These are phyloP conservation scores for Mustelus asterias DNA, from an alignment of 2,113 vertebrate species.

Conservation along the genomic window DNA sequence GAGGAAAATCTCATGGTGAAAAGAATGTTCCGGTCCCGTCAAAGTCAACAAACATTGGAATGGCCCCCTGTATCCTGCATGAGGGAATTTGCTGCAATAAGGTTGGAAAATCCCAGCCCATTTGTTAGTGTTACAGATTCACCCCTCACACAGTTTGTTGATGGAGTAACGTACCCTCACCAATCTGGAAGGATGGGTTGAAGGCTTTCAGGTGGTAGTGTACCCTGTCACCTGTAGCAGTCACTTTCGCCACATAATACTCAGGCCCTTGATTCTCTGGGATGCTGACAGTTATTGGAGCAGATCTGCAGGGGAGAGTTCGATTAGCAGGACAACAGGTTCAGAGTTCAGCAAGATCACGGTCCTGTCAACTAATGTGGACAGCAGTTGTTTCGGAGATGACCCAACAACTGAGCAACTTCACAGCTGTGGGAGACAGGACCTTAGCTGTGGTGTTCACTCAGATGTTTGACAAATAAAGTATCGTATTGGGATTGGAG, in stretches of 20 bases:
- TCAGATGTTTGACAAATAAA: not conserved
- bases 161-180: not conserved
- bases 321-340: not conserved
- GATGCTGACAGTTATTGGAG: not conserved
- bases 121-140: not conserved
- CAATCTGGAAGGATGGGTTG: not conserved
- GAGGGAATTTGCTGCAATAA: too few relatives aligned
- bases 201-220: constrained; percentile 49
- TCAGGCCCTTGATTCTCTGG: constrained; percentile 42
- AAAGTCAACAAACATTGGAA: too few relatives aligned
- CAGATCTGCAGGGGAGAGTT: constrained; percentile 36
- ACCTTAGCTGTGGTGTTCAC: not conserved
- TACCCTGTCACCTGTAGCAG: constrained; percentile 45
- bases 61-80: too few relatives aligned
- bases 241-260: constrained; percentile 46
- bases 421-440: not conserved
- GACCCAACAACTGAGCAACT: not conserved
- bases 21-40: not conserved
- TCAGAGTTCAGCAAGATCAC: not conserved
- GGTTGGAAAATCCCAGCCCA: too few relatives aligned
- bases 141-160: not conserved
- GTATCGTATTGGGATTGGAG: not conserved
- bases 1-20: not conserved
- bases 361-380: not conserved
- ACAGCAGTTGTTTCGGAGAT: not conserved